Conservation (phyloP, 35 echinoderm and acorn worm species). For the Chiridota heheva region DNA sequence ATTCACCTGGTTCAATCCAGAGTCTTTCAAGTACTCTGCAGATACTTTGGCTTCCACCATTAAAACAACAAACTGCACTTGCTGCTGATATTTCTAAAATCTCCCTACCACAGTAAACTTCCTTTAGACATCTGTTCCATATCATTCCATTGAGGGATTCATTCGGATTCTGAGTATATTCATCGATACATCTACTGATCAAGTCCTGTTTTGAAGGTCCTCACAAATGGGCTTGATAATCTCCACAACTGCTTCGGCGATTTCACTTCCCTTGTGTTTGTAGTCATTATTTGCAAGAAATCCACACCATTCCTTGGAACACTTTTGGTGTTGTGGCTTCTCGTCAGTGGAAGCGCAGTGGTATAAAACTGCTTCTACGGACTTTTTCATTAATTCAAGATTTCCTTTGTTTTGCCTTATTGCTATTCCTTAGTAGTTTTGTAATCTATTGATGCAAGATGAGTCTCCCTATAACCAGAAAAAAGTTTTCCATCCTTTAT, state of each 20-base stretch:
- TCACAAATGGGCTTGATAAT: slow-evolving; percentile 16
- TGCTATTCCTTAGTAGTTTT: too few relatives aligned
- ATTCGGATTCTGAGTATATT: slow-evolving; percentile 39
- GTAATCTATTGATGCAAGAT: too few relatives aligned
- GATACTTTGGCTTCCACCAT: not conserved
- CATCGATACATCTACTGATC: not conserved
- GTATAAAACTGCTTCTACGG: too few relatives aligned
- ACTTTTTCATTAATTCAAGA: not conserved
- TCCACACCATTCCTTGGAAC: not conserved
- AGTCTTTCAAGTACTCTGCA: too few relatives aligned
- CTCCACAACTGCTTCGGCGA: slow-evolving; percentile 4
- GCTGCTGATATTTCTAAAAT: not conserved
- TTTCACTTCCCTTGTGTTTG: not conserved
- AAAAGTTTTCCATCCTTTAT: too few relatives aligned
- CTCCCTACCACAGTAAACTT: slow-evolving; percentile 4
- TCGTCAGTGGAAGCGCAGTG: slow-evolving; percentile 23
- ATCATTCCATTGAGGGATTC: slow-evolving; percentile 18
- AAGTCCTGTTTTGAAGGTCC: not conserved
- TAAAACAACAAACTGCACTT: not conserved
- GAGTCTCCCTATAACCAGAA: too few relatives aligned
- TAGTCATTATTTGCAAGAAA: not conserved
- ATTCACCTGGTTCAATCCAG: too few relatives aligned
- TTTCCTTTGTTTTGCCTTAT: not conserved
- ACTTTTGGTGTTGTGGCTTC: not conserved
- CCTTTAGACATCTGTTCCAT: slow-evolving; percentile 11